These are phyloP conservation scores for human (Homo sapiens) DNA, from an alignment of 2,113 vertebrate species.

Conservation along the genomic window DNA sequence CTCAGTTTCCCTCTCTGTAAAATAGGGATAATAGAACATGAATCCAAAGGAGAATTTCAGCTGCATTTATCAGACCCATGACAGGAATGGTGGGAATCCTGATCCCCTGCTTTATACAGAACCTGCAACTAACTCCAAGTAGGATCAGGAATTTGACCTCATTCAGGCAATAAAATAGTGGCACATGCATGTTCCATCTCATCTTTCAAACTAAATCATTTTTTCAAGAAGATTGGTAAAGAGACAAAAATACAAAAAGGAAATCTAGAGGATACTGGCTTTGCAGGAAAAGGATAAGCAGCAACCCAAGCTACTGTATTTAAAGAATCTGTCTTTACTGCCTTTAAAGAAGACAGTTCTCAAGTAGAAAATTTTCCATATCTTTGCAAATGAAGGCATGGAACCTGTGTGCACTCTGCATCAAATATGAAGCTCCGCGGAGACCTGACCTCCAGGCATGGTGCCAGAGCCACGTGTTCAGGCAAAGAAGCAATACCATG, in stretches of 20 bases:
- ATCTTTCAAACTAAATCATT: not conserved
- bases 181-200: not conserved
- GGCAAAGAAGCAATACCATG: slow-evolving; percentile 15
- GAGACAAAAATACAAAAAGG: not conserved
- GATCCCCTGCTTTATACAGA: not conserved
- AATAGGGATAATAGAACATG: not conserved
- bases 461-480: not conserved
- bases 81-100: not conserved
- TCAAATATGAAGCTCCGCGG: not conserved
- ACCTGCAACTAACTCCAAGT: not conserved
- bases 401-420: not conserved
- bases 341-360: not conserved
- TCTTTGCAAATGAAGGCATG: not conserved
- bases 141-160: not conserved
- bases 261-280: not conserved
- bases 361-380: not conserved
- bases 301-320: not conserved
- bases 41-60: slow-evolving; percentile 19
- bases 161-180: not conserved
- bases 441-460: not conserved
- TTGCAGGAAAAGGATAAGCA: not conserved
- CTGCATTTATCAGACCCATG: not conserved
- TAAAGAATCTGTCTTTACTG: not conserved
- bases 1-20: not conserved
- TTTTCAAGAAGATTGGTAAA: not conserved